phyloP scores from a whole-genome alignment of 2,797 vertebrate genomes.

The Chromis chromis region DNA sequence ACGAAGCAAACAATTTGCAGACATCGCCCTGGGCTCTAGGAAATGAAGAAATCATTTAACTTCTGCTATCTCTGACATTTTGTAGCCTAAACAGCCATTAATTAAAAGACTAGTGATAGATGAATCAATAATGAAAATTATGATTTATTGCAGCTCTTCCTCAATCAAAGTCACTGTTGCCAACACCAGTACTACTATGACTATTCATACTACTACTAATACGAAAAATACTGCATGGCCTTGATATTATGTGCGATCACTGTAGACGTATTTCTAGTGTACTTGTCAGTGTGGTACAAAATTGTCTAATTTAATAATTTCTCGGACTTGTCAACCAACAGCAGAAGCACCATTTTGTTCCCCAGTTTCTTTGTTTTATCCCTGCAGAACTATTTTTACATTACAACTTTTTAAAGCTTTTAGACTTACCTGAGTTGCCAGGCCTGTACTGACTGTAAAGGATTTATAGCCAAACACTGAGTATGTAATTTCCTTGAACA shows the following conservation, averaged over 20 bases:
- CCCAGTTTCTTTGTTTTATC: not conserved
- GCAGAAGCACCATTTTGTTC: not conserved
- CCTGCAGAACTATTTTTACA: too few relatives aligned
- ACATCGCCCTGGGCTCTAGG: not conserved
- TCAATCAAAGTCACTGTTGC: not conserved
- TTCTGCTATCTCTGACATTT: slow-evolving; percentile 3
- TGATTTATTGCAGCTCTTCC: not conserved
- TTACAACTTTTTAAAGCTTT: too few relatives aligned
- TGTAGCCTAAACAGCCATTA: not conserved
- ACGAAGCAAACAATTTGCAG: not conserved
- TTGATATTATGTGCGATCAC: not conserved
- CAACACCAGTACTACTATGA: not conserved
- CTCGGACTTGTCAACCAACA: too few relatives aligned
- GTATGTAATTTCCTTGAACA: too few relatives aligned
- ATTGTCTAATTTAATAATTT: too few relatives aligned
- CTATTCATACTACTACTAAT: not conserved
- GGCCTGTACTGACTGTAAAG: too few relatives aligned
- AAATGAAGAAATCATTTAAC: not conserved
- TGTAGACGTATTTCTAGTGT: not conserved
- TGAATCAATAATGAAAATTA: not conserved
- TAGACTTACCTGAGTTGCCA: too few relatives aligned
- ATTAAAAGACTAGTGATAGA: not conserved
- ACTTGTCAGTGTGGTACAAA: too few relatives aligned
- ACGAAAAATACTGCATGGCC: too few relatives aligned
- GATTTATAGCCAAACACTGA: too few relatives aligned